Evolutionary conservation across 2,888 invertebrate species (phyloP), one percentile per base, ranked within the genome.

Genomic region (Lobophora halterata): DNA sequence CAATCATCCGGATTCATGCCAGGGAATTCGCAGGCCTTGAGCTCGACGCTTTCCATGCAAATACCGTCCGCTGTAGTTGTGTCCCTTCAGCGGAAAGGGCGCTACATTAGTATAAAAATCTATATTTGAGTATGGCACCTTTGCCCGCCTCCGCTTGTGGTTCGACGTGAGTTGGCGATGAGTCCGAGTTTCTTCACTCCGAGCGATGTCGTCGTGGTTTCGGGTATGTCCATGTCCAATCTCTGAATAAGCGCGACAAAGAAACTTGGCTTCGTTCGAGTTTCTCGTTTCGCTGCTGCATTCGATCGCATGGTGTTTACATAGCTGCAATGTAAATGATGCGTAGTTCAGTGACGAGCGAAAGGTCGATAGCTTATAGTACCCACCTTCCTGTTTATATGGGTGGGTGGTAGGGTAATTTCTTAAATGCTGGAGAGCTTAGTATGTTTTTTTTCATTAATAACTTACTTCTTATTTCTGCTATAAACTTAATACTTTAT

Each of bases 1-100:
- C 63, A 68, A 69, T 69, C 69, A 67, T 57, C 65, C 71, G 68
- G 61, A 74, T 63, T 63, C 61, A 74, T 83, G 86, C 86, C 86
- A 87, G 82, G 64, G 77, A 83, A 86, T 85, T 74, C 58, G 61
- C 57, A 69, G 70, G 67, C 78, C 78, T 79, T 79, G 79, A 65
- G 55, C 60, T 55, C 59, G 63, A 58, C 66, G 73, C 63, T 78
- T 79, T 79, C 74, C 72, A 67, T 61, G 58, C 62, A 70, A 70
- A 74, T 72, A 71, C 61, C 59, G 64, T 41, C 65, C 58, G 61
- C 64, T 62, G 64, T 75, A 77, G 80, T 76, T 59, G 65, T 57
- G 67, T 69, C 70, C 65, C 73, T 72, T 70, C 70, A 56, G 50
- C 62, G 62, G 72, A 65, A 71, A 68, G 67, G 71, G 69, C 55